A percentile compares a stretch with the other conserved stretches of the same genome.
Evolutionary conservation across 2,113 vertebrate species (phyloP).

Genomic region (Myotis brandtii): DNA sequence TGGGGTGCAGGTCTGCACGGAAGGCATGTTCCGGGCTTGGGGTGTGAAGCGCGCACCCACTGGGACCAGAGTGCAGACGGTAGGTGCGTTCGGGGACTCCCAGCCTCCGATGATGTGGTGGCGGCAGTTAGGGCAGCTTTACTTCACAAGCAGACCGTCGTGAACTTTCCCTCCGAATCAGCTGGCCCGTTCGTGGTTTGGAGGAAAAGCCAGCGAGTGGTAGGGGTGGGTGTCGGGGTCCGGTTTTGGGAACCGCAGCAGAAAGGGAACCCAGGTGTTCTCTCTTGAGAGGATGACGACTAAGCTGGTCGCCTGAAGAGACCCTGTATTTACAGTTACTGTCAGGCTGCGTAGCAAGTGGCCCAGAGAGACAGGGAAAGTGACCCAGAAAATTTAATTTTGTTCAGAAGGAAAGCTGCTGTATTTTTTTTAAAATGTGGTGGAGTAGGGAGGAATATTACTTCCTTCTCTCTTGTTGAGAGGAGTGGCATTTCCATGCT

Average conservation of each 20-base stretch:
- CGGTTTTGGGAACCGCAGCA: background rate
- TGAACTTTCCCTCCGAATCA: constrained; percentile 59
- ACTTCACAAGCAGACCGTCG: constrained; percentile 2
- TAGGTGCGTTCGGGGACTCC: background rate
- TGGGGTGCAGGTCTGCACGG: constrained; percentile 71
- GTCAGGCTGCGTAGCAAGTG: constrained; percentile 35
- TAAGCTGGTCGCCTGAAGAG: background rate
- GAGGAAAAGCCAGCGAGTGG: background rate
- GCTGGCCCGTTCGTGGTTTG: constrained; percentile 9
- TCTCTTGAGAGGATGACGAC: background rate
- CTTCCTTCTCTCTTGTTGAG: background rate
- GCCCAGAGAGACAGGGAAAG: constrained; percentile 34
- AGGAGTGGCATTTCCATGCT: constrained; percentile 45
- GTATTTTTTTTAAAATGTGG: background rate
- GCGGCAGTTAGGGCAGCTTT: constrained; percentile 31
- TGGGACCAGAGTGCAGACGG: background rate
- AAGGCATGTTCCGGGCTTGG: constrained; percentile 27
- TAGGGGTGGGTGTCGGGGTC: background rate
- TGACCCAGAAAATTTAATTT: constrained; percentile 73
- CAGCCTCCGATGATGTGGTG: background rate
- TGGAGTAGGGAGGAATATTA: background rate
- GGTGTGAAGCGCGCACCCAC: constrained; percentile 24
- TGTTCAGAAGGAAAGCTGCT: constrained; percentile 37
- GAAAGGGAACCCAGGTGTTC: background rate
- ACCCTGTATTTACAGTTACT: background rate